Evolutionary conservation across 2,888 invertebrate species (phyloP).

Genomic region (Alviniconcha strummeri): DNA sequence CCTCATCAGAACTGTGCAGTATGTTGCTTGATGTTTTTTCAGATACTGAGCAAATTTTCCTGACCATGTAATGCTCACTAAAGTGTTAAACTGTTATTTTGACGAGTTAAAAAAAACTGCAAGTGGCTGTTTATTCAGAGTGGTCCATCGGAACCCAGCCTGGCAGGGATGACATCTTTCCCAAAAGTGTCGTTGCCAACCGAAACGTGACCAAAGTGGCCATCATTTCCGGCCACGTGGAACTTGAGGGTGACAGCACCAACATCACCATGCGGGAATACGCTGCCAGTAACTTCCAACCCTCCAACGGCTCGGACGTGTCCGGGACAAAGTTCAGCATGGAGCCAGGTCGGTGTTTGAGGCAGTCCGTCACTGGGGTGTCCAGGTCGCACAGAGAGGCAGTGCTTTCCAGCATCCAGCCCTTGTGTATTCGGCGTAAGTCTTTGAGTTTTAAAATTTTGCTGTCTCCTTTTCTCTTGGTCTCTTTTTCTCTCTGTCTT

Average conservation of each 20-base stretch:
- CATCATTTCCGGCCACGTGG: not conserved
- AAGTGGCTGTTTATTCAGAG: not conserved
- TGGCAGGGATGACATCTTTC: not conserved
- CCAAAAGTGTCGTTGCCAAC: not conserved
- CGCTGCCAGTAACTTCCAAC: not conserved
- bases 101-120: too few relatives aligned
- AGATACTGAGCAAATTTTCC: too few relatives aligned
- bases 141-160: not conserved
- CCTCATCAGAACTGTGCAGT: too few relatives aligned
- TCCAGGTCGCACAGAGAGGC: not conserved
- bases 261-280: not conserved
- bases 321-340: not conserved
- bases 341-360: constrained; percentile 1
- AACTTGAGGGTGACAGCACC: not conserved
- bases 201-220: not conserved
- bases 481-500: too few relatives aligned
- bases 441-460: not conserved
- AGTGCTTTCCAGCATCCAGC: not conserved
- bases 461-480: not conserved
- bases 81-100: too few relatives aligned
- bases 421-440: not conserved
- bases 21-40: too few relatives aligned
- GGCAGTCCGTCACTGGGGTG: not conserved
- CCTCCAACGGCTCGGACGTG: not conserved
- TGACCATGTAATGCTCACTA: too few relatives aligned